Conservation (phyloP, 2,888 invertebrate species). For the Schrankia costaestrigalis region DNA sequence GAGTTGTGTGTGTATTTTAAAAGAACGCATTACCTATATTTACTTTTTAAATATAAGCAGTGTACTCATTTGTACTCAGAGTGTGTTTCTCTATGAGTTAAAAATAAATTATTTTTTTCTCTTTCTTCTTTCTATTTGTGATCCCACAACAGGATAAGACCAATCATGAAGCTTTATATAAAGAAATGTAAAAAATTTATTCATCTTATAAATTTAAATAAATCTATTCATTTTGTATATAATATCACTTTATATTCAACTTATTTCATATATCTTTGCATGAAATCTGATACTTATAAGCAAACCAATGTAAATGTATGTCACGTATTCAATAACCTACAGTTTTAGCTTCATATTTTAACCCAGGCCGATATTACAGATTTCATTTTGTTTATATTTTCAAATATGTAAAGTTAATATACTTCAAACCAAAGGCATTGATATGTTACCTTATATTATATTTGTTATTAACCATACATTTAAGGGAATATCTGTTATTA, state of each 20-base stretch:
- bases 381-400: conserved; percentile 75
- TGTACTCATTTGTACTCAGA: too few species aligned
- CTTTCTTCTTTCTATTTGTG: too few species aligned
- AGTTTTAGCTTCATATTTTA: conserved; percentile 80
- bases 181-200: too few species aligned
- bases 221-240: conserved; percentile 31
- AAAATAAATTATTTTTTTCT: too few species aligned
- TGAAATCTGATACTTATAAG: conserved; percentile 57
- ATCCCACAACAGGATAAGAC: too few species aligned
- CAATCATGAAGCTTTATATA: too few species aligned
- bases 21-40: too few species aligned
- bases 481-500: too few species aligned
- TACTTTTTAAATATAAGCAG: too few species aligned
- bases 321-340: conserved; percentile 81
- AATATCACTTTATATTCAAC: conserved; percentile 12
- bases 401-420: conserved; percentile 38
- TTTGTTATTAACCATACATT: conserved; percentile 4
- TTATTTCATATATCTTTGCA: conserved; percentile 42
- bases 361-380: conserved; percentile 75
- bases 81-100: too few species aligned
- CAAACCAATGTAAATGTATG: conserved; percentile 75
- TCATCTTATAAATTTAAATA: conserved; percentile 17
- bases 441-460: conserved; percentile 24
- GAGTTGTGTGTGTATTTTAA: too few species aligned
- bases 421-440: conserved; percentile 42